Percentiles rank a stretch among this genome's conserved stretches.
Evolutionary conservation across 2,113 vertebrate species (phyloP).

Genomic region (Hemiscyllium ocellatum): DNA sequence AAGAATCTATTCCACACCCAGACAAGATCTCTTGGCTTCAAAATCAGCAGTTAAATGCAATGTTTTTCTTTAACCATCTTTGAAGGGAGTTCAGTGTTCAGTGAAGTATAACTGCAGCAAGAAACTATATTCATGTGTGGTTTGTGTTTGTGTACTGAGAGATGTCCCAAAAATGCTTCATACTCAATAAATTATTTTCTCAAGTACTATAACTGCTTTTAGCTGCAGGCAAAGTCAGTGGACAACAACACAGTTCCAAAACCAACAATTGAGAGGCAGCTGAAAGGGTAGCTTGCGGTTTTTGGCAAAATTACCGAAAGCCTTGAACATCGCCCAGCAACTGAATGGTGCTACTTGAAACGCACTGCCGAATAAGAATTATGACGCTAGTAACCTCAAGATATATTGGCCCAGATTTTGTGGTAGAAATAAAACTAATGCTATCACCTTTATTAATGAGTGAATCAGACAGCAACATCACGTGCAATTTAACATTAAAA

Average conservation of each 20-base stretch:
- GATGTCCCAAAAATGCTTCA: neutral
- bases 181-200: neutral
- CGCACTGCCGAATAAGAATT: neutral
- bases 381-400: neutral
- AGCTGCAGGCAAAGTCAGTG: no score
- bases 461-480: no score
- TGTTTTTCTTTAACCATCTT: neutral
- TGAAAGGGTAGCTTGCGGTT: neutral
- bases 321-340: no score
- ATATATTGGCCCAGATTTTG: neutral
- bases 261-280: neutral
- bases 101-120: neutral
- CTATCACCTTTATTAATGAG: no score
- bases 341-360: neutral
- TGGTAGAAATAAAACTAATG: no score
- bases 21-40: neutral
- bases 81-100: neutral
- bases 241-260: neutral
- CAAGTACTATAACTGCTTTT: neutral
- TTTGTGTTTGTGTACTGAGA: neutral
- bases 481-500: no score
- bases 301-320: neutral
- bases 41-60: neutral
- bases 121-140: neutral
- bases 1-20: neutral